Evolutionary conservation across 2,797 vertebrate species (phyloP), one percentile per base, ranked within the genome.

Genomic region (Borostomias antarcticus): DNA sequence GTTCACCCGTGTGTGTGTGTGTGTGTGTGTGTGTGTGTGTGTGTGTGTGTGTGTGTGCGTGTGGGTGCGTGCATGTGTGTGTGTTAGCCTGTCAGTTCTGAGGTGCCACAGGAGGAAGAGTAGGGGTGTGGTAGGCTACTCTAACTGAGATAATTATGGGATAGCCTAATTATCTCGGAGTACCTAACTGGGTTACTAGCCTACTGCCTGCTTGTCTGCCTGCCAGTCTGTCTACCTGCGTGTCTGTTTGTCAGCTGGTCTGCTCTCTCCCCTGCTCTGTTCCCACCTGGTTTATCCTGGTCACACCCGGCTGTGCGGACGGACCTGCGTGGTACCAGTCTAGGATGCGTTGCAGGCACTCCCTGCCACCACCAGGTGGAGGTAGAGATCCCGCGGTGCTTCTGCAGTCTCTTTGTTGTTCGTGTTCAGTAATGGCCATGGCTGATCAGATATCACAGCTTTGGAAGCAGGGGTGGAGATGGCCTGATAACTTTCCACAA

Each of bases 331-430:
- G 0, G 28, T 54, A 1, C 11, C 54, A 32, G 1, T 29, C 76
- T 48, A 58, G 15, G 33, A 62, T 71, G 64, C 1, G 76, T 2
- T 56, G n/a, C 78, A 3, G 26, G 29, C 11, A 0, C 25, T 0
- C 72, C 77, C 0, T 67, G 66, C 13, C 2, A 56, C 32, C 70
- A 68, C 28, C 32, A 52, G 65, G 30, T 56, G 65, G 60, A 60
- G 25, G 52, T 64, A 26, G 17, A 32, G 52, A 58, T 30, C n/a
- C 26, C 29, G 25, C 56, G 29, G 25, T 43, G 7, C 51, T n/a
- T 15, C 10, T 37, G 19, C 28, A 29, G 10, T 23, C 28, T 13
- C 9, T 11, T 23, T 8, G 35, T 21, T 5, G 25, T 25, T 26
- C n/a, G n/a, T n/a, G 13, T 40, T 35, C 57, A 25, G 50, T 54